Evolutionary conservation across 2,113 vertebrate genomes (phyloP).

Genomic region (Taxidea taxus): DNA sequence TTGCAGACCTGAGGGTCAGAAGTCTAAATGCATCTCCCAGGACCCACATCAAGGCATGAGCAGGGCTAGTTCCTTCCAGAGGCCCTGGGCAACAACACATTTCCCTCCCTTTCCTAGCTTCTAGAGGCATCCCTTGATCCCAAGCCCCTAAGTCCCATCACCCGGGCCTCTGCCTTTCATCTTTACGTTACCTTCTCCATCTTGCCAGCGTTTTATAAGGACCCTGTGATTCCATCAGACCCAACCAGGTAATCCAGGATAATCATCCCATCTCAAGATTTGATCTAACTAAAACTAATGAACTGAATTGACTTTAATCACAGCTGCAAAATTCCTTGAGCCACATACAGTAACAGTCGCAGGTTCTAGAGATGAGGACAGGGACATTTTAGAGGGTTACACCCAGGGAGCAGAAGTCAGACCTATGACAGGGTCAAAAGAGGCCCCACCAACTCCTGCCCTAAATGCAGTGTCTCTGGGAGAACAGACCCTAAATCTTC

Average conservation of each 20-base stretch:
- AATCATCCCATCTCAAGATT: background rate
- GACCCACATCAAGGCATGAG: background rate
- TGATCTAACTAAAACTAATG: background rate
- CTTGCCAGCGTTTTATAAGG: background rate
- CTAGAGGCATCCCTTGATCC: background rate
- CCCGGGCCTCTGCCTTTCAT: background rate
- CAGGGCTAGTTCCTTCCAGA: background rate
- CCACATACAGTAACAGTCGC: background rate
- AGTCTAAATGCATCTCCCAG: background rate
- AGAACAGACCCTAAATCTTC: background rate
- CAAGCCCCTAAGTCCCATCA: background rate
- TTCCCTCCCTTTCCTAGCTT: background rate
- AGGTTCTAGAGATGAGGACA: background rate
- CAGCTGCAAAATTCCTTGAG: background rate
- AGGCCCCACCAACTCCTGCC: background rate
- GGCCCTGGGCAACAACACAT: accelerated
- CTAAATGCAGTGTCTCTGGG: background rate
- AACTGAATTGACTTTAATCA: background rate
- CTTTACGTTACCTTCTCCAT: background rate
- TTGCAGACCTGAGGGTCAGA: background rate
- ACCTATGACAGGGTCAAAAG: background rate
- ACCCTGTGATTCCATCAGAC: background rate
- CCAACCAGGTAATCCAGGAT: background rate
- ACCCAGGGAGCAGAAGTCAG: background rate
- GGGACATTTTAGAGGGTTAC: background rate